phyloP scores from a whole-genome alignment of 1,140 invertebrate genomes.

The Penaeus vannamei region DNA sequence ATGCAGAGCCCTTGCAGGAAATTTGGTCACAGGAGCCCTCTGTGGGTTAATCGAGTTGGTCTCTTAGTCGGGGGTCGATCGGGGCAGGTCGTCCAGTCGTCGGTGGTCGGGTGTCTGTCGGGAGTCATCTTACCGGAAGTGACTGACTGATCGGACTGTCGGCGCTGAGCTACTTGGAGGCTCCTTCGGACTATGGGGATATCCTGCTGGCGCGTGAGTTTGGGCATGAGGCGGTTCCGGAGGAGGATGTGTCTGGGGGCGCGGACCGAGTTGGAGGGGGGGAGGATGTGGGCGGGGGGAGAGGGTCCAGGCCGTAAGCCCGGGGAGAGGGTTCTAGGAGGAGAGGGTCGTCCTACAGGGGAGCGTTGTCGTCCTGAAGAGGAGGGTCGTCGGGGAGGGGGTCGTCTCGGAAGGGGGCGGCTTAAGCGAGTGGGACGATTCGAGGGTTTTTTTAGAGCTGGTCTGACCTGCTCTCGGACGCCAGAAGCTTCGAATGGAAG shows the following conservation, averaged over 20 bases:
- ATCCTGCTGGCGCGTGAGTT: conserved; percentile 51
- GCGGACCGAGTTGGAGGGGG: conserved; percentile 39
- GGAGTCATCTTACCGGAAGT: conserved; percentile 42
- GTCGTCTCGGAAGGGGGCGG: background rate
- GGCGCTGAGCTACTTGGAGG: conserved; percentile 25
- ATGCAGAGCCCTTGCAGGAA: too few species aligned
- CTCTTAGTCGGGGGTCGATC: background rate
- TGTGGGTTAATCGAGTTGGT: background rate
- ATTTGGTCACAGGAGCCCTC: background rate
- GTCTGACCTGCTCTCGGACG: conserved; percentile 8
- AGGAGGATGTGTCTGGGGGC: conserved; percentile 55
- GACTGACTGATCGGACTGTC: conserved; percentile 8
- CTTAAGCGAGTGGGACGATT: background rate
- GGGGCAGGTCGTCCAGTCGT: background rate
- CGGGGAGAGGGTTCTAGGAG: conserved; percentile 17
- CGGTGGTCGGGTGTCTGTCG: background rate
- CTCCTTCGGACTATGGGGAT: conserved; percentile 43
- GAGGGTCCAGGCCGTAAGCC: conserved; percentile 48
- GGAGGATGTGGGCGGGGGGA: conserved; percentile 54
- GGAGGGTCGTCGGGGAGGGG: background rate
- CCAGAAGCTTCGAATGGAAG: background rate
- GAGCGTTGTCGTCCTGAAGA: background rate
- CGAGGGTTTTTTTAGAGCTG: background rate
- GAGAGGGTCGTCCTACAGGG: conserved; percentile 4
- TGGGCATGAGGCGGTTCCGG: conserved; percentile 43